These are phyloP conservation scores for Pachypeltis micranthus DNA, from an alignment of 1,140 invertebrate species.

Conservation along the genomic window DNA sequence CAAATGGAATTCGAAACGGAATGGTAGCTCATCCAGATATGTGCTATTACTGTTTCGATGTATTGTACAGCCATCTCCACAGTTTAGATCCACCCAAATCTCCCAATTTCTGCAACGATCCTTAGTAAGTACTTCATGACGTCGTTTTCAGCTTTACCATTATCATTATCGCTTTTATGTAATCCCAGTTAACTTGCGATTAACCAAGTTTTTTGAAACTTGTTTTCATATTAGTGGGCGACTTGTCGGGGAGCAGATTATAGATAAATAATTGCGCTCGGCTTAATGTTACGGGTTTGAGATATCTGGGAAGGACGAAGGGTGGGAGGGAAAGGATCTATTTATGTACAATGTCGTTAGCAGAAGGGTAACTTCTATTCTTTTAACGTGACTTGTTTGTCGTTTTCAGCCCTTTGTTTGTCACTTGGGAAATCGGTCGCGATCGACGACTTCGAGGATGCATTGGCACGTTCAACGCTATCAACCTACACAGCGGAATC, in stretches of 20 bases:
- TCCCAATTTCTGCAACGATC: slow-evolving; percentile 85
- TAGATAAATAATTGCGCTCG: no score
- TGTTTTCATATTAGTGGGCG: no score
- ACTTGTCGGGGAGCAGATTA: no score
- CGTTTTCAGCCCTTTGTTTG: slow-evolving; percentile 88
- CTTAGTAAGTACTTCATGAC: slow-evolving; percentile 87
- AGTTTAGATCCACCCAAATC: slow-evolving; percentile 79
- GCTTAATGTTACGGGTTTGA: no score
- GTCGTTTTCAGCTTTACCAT: no score
- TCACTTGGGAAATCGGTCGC: slow-evolving; percentile 95
- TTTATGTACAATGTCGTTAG: no score
- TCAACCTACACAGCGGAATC: slow-evolving; percentile 84
- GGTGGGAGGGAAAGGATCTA: no score
- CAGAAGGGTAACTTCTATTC: no score
- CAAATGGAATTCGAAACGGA: slow-evolving; percentile 44
- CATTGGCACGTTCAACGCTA: slow-evolving; percentile 90
- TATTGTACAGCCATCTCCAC: slow-evolving; percentile 85
- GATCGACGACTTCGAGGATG: slow-evolving; percentile 84
- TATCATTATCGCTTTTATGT: no score
- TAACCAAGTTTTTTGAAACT: no score
- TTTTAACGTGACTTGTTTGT: not conserved
- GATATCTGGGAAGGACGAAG: no score
- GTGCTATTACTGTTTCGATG: slow-evolving; percentile 98
- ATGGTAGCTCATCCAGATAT: slow-evolving; percentile 83
- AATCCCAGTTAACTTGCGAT: no score